Percentiles rank a stretch among this genome's conserved stretches.
Evolutionary conservation across 2,113 vertebrate genomes (phyloP).

Genomic region (Danionella cerebrum): DNA sequence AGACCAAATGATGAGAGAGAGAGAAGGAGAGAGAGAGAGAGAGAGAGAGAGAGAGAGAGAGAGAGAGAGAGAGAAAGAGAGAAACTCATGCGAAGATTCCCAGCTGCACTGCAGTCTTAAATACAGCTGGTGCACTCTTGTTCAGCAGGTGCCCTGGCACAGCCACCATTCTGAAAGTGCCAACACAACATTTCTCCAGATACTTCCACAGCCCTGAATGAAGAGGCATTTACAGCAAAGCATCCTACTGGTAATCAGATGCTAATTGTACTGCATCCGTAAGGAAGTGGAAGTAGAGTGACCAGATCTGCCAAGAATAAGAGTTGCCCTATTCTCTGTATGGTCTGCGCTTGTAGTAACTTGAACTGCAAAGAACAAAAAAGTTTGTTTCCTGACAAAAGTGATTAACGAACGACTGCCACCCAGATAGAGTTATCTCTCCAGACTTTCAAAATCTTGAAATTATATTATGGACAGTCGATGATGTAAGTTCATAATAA

Average conservation of each 20-base stretch:
- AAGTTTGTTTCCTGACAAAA: too few species aligned
- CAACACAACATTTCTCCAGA: constrained; percentile 35
- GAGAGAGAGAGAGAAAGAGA: not conserved
- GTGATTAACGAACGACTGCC: too few species aligned
- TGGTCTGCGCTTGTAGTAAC: too few species aligned
- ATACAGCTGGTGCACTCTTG: constrained; percentile 53
- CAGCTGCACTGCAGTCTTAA: constrained; percentile 51
- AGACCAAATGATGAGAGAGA: too few species aligned
- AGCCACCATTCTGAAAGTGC: constrained; percentile 46
- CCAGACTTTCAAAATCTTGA: too few species aligned
- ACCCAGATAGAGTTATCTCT: too few species aligned
- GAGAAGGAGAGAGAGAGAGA: constrained; percentile 28
- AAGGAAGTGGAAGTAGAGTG: constrained; percentile 27
- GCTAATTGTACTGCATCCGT: constrained; percentile 36
- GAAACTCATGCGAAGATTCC: constrained; percentile 37
- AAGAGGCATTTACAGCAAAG: constrained; percentile 6
- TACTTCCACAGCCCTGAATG: constrained; percentile 6
- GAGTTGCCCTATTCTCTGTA: too few species aligned
- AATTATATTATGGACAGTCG: too few species aligned
- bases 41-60: not conserved
- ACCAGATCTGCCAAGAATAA: too few species aligned
- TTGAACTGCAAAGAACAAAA: too few species aligned
- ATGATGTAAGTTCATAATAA: too few species aligned
- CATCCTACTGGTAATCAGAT: constrained; percentile 23
- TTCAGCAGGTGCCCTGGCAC: constrained; percentile 54